These are phyloP conservation scores for Eilema griseolum DNA, from an alignment of 2,888 invertebrate species.

Conservation along the genomic window DNA sequence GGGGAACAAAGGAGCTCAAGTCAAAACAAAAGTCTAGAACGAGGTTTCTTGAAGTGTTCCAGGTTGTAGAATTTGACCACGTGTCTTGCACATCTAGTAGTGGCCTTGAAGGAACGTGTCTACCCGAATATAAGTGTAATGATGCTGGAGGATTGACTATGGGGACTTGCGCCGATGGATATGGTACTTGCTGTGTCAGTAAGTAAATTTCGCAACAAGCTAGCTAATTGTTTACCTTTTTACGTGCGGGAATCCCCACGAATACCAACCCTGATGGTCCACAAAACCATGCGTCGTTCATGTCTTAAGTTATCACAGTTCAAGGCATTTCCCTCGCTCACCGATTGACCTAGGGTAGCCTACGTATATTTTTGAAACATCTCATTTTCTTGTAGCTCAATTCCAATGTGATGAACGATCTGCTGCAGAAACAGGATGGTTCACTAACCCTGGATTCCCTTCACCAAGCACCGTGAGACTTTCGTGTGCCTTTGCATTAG, in stretches of 20 bases:
- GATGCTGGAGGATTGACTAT: constrained; percentile 87
- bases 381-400: constrained; percentile 83
- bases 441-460: constrained; percentile 91
- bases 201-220: constrained; percentile 70
- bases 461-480: constrained; percentile 85
- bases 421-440: constrained; percentile 89
- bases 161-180: constrained; percentile 91
- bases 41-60: constrained; percentile 89
- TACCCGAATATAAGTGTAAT: constrained; percentile 89
- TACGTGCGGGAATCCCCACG: not conserved
- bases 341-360: not conserved
- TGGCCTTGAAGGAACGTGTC: constrained; percentile 90
- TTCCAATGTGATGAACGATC: constrained; percentile 89
- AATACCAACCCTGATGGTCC: not conserved
- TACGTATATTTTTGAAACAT: not conserved
- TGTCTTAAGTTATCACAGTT: too few species aligned
- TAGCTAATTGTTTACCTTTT: not conserved
- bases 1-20: constrained; percentile 28
- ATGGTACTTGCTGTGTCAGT: constrained; percentile 92
- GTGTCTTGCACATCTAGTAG: constrained; percentile 86
- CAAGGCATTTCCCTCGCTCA: too few species aligned
- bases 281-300: too few species aligned
- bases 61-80: constrained; percentile 90
- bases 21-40: constrained; percentile 45
- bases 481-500: constrained; percentile 89